Evolutionary conservation across 2,113 vertebrate genomes (phyloP).

Genomic region (Bubalus kerabau): DNA sequence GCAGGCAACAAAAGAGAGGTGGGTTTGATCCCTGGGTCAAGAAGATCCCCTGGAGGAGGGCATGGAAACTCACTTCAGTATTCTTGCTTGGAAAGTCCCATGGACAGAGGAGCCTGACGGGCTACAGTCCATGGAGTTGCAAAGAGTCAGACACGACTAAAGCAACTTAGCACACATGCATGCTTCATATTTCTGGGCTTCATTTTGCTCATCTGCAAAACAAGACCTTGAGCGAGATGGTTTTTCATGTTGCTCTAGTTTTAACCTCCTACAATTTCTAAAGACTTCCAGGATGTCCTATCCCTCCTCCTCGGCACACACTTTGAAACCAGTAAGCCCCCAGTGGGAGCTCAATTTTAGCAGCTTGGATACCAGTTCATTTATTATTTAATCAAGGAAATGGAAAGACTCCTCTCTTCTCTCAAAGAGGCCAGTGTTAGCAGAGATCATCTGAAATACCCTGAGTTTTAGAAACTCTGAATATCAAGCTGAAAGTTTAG

Average conservation of each 20-base stretch:
- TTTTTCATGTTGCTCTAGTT: not conserved
- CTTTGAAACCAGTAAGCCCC: not conserved
- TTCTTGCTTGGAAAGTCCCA: not conserved
- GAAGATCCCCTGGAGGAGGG: not conserved
- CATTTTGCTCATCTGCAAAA: not conserved
- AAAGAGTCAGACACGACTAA: not conserved
- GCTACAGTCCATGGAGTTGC: not conserved
- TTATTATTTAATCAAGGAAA: conserved; percentile 56
- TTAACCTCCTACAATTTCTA: not conserved
- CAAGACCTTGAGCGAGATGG: not conserved
- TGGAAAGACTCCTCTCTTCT: conserved; percentile 21
- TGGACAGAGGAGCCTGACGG: not conserved
- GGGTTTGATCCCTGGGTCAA: not conserved
- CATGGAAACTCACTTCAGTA: not conserved
- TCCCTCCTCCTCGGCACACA: not conserved
- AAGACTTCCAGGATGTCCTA: not conserved
- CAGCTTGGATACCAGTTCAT: conserved; percentile 4
- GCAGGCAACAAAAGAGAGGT: not conserved
- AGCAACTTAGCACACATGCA: not conserved
- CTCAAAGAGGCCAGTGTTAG: not conserved
- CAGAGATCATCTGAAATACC: not conserved
- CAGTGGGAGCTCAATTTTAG: not conserved
- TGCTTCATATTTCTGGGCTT: not conserved
- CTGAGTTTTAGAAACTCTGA: not conserved
- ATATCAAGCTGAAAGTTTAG: not conserved